Evolutionary conservation across 2,113 vertebrate genomes (phyloP), one percentile per base, ranked within the genome.

Genomic region (Gorilla gorilla): DNA sequence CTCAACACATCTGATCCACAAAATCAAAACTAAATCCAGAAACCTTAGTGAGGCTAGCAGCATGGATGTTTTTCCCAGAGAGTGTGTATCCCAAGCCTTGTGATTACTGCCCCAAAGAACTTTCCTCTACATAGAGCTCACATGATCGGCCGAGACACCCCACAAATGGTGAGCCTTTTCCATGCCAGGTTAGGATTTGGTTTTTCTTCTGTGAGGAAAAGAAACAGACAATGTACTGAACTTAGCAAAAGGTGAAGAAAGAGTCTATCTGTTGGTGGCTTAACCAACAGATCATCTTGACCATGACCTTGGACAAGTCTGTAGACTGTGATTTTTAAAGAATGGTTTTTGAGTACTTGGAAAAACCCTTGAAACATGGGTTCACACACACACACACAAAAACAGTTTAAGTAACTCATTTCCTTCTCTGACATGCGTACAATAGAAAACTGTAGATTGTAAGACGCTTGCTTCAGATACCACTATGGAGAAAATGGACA

Each of bases 71-170:
- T n/a, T 9, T 13, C 13, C 7, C 5, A 4, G 7, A 17, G 25
- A 30, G 0, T 16, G 30, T 1, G 22, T 12, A 10, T 2, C 1
- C 23, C 50, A 18, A 5, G 5, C 40, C 75, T 32, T 4, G 4
- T 16, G 61, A 22, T 6, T 2, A 22, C 59, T n/a, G 3, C 43
- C 86, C 30, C 35, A 43, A 40, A 40, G n/a, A 7, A 5, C 35
- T n/a, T 52, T 25, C 25, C n/a, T 94, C 50, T 32, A 1, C 1
- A 5, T 3, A n/a, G 55, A 59, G 30, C 48, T 68, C 61, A 18
- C 17, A 72, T 43, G 14, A 17, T 23, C 16, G 45, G 38, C 1
- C 61, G 81, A 79, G 76, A 22, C 11, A 8, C 6, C 12, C 13
- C 61, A 30, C 5, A 64, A 12, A 11, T 2, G 10, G 8, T 4